Base-by-base conservation (phyloP, 2,888 invertebrate species). In the Drosophila colorata region DNA sequence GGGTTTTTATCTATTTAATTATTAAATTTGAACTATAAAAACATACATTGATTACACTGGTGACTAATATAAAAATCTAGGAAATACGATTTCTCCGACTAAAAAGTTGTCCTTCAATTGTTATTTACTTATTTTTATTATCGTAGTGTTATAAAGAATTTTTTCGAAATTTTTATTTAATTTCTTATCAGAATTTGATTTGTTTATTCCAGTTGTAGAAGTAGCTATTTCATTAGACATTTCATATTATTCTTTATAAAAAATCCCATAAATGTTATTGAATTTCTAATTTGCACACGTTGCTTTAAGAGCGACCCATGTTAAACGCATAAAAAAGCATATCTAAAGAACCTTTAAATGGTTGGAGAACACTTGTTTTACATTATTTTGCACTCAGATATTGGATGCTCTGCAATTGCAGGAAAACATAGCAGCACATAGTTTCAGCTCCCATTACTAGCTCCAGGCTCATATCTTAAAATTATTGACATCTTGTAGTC, bases 361-460 rank as follows among this genome's bases (percentile, higher is more conserved):
- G 18, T 9, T 14, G 40, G 51, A 48, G 25, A 69, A 28, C 14
- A 40, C 18, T 33, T 52, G 7, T 56, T 60, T 8, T 68, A 83
- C 83, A 83, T 55, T 63, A 55, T 55, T 74, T 79, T 41, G 69
- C 88, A 87, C 83, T 83, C 65, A 38, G 14, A 11, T 33, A 52
- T 63, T 46, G 31, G 18, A 13, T 33, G 33, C 33, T 33, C 33
- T 33, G 33, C 33, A 33, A 13, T 13, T 33, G 33, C 11, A 9
- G 11, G 11, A 16, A 20, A n/a, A 38, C 16, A 51, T 37, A 40
- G 16, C 7, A 8, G 16, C 37, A 11, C 13, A 33, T 48, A 60
- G 43, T 59, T 44, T 13, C 37, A 33, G 31, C 33, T 38, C 28
- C 28, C 18, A 8, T 23, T 51, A 16, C 14, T 31, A 31, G n/a